These are phyloP conservation scores for Squalus acanthias DNA, from an alignment of 2,797 vertebrate species.

Conservation along the genomic window DNA sequence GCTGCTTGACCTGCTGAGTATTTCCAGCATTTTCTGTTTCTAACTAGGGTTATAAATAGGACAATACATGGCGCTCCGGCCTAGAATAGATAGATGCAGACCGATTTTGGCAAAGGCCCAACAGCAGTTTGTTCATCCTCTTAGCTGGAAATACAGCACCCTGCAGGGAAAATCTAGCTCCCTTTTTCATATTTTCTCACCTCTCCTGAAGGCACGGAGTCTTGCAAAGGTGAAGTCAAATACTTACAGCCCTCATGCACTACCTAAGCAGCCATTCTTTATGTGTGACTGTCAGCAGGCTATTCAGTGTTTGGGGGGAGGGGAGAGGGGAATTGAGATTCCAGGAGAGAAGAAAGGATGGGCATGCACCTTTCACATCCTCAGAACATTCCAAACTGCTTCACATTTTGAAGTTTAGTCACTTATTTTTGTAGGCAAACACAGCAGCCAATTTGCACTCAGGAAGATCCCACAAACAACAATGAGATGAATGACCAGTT, in stretches of 20 bases:
- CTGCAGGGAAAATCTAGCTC: neutral
- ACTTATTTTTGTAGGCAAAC: too few relatives aligned
- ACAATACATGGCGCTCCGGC: neutral
- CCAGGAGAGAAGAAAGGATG: too few relatives aligned
- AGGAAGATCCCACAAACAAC: too few relatives aligned
- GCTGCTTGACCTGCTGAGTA: too few relatives aligned
- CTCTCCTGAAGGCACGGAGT: neutral
- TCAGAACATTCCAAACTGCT: neutral
- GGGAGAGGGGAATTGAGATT: neutral
- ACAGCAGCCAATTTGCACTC: too few relatives aligned
- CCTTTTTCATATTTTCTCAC: neutral
- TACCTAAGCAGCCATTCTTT: neutral
- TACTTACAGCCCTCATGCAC: neutral
- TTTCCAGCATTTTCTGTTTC: too few relatives aligned
- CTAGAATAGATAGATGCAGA: neutral
- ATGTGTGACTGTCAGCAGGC: neutral
- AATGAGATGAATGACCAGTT: neutral
- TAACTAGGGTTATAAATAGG: too few relatives aligned
- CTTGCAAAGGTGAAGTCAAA: neutral
- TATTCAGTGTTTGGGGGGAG: neutral
- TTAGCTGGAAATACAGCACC: neutral
- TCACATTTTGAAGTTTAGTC: too few relatives aligned
- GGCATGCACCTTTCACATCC: too few relatives aligned
- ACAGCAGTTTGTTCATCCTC: neutral
- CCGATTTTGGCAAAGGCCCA: neutral